phyloP scores from a whole-genome alignment of 2,113 vertebrate species.

The Bos taurus region ARS-UCD2.0 NC_037344.1:55553501-55554000 shows the following conservation, averaged over 20 bases:
- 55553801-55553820: background rate
- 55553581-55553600: background rate
- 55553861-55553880: background rate
- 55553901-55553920: background rate
- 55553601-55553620: background rate
- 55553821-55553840: background rate
- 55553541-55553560: slow-evolving; percentile 15
- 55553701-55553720: background rate
- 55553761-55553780: background rate
- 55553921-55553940: background rate
- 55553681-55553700: background rate
- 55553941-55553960: background rate
- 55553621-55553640: background rate
- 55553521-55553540: slow-evolving; percentile 42
- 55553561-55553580: background rate
- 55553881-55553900: background rate
- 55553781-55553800: background rate
- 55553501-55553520: slow-evolving; percentile 34
- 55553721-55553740: background rate
- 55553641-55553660: background rate
- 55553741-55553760: background rate
- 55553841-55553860: background rate
- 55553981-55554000: background rate
- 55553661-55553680: background rate
- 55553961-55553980: background rate